Percentiles rank a stretch among this genome's conserved stretches.
Evolutionary conservation across 2,888 invertebrate species (phyloP).

Genomic region (Timandra comae): DNA sequence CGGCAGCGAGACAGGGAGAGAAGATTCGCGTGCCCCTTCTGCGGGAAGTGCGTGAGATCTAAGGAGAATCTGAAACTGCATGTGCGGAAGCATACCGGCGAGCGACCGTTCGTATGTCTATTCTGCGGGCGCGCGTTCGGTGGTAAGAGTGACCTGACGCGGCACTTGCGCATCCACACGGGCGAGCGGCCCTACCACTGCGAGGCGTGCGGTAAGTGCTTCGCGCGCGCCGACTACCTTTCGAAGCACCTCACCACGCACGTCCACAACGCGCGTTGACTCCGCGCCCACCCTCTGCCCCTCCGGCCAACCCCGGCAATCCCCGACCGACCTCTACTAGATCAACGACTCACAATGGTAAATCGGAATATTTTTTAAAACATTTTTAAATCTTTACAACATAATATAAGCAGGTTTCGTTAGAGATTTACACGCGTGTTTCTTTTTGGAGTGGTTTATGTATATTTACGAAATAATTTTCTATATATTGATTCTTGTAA

Average conservation of each 20-base stretch:
- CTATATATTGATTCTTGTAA: conserved; percentile 51
- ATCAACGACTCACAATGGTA: conserved; percentile 36
- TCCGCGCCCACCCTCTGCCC: conserved; percentile 8
- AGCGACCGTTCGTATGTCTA: conserved; percentile 92
- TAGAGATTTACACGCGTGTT: conserved; percentile 62
- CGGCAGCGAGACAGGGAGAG: conserved; percentile 80
- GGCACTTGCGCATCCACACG: conserved; percentile 91
- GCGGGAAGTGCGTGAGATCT: conserved; percentile 91
- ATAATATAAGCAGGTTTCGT: conserved; percentile 66
- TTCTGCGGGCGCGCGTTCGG: conserved; percentile 93
- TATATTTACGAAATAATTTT: conserved; percentile 60
- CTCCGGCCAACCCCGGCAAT: too few relatives aligned
- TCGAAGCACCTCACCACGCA: conserved; percentile 94
- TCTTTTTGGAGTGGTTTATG: conserved; percentile 64
- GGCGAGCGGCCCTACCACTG: conserved; percentile 94
- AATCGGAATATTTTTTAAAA: conserved; percentile 73
- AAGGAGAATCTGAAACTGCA: conserved; percentile 92
- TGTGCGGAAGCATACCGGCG: conserved; percentile 90
- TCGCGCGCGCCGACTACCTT: conserved; percentile 92
- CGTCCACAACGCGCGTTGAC: conserved; percentile 84
- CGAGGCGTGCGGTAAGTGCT: conserved; percentile 94
- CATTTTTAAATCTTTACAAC: conserved; percentile 67
- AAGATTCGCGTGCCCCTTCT: conserved; percentile 91
- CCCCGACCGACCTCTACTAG: conserved; percentile 19
- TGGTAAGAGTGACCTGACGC: conserved; percentile 90